phyloP scores from a whole-genome alignment of 2,797 vertebrate species.

The Diplodus puntazzo region DNA sequence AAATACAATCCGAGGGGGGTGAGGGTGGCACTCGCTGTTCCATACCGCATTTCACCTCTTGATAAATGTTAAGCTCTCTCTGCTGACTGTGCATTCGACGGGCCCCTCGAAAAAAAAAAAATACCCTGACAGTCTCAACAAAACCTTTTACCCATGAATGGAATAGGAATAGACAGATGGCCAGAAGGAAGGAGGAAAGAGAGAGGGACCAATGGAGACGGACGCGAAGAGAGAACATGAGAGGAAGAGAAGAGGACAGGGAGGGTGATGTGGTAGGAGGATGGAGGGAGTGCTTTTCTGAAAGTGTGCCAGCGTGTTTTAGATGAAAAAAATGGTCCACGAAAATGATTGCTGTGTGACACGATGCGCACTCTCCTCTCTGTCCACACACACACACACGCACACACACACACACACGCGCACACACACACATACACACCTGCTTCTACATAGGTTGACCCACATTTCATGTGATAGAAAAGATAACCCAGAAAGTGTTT shows the following conservation, averaged over 20 bases:
- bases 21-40: slow-evolving; percentile 33
- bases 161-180: slow-evolving; percentile 44
- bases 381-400: neutral
- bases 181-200: slow-evolving; percentile 25
- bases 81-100: slow-evolving; percentile 56
- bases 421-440: slow-evolving; percentile 33
- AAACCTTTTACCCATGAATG: slow-evolving; percentile 45
- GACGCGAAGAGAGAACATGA: slow-evolving; percentile 3
- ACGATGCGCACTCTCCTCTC: neutral
- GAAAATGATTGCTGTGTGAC: slow-evolving; percentile 56
- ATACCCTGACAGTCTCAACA: neutral
- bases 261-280: slow-evolving; percentile 28
- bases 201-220: slow-evolving; percentile 14
- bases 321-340: slow-evolving; percentile 44
- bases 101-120: slow-evolving; percentile 7
- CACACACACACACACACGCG: neutral
- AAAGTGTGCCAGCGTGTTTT: slow-evolving; percentile 57
- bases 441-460: slow-evolving; percentile 64
- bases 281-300: slow-evolving; percentile 50
- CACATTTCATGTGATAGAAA: slow-evolving; percentile 66
- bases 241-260: slow-evolving; percentile 10
- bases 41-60: slow-evolving; percentile 50
- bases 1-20: slow-evolving; percentile 48
- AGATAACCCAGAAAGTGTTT: slow-evolving; percentile 59
- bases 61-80: slow-evolving; percentile 37